Base-by-base conservation (phyloP, 2,797 vertebrate genomes). In the Acridotheres tristis region DNA sequence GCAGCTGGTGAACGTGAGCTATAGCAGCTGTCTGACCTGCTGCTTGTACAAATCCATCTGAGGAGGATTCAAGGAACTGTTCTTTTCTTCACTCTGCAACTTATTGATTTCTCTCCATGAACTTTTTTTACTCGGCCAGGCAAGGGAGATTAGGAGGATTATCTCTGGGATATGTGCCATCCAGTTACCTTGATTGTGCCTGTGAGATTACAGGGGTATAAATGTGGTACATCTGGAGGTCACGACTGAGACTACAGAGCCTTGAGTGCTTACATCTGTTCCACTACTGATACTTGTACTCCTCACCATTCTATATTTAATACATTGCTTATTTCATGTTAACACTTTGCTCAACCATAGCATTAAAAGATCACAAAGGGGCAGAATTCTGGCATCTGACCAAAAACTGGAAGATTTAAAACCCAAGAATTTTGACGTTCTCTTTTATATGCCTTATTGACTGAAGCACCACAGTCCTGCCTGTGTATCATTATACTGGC, bases 61-160 rank as follows among this genome's bases (percentile, higher is more conserved):
- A 88, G 73, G n/a, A 29, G 48, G 43, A 62, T 81, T 85, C 79
- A 69, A 50, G 69, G 73, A 86, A 55, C 47, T 48, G 13, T 66
- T 89, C 58, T 81, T 71, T 93, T 92, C 32, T 83, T 93, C 34
- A 7, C 26, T 40, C 32, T 69, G 55, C 77, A 82, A 59, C 63
- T 85, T 92, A 95, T 81, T 89, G 91, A 95, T 93, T 93, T 89
- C 47, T 91, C 51, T 81, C 76, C 34, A 38, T 84, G 69, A 51
- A 79, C 50, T 20, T 1, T 85, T 91, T 95, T 89, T 75, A 59
- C 54, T 81, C 1, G 0, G 51, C 43, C 69, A 42, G 69, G 76
- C 76, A 81, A 73, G 55, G 89, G 74, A 91, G 90, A 95, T 95
- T 95, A 92, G 59, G 43, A 63, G 85, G 93, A 95, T 95, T 95